phyloP scores from a whole-genome alignment of 2,797 vertebrate genomes.

The Steatocranus sp. region DNA sequence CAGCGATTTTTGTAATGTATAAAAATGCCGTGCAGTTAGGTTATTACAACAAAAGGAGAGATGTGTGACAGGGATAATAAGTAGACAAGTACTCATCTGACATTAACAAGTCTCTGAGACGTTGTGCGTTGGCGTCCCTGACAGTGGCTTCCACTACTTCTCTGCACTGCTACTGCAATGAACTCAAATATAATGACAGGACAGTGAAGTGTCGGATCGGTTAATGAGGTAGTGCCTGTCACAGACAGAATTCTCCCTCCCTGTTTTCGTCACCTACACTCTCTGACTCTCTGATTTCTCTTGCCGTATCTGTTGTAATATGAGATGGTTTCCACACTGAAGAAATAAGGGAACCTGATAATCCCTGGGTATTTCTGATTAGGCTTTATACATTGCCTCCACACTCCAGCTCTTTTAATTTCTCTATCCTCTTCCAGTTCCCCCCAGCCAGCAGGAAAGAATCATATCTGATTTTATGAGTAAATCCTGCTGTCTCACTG shows the following conservation, averaged over 20 bases:
- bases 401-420: background rate
- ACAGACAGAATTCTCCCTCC: background rate
- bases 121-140: background rate
- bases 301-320: background rate
- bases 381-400: background rate
- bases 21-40: background rate
- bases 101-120: conserved; percentile 2
- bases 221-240: conserved; percentile 33
- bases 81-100: background rate
- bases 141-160: background rate
- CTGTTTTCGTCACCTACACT: background rate
- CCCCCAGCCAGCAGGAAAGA: background rate
- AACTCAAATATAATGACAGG: conserved; percentile 12
- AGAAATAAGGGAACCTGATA: background rate
- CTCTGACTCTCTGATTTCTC: background rate
- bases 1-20: background rate
- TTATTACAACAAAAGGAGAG: background rate
- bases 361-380: background rate
- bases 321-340: background rate
- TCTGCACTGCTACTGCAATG: background rate
- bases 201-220: background rate
- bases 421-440: background rate
- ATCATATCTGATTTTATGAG: background rate
- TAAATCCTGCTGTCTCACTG: background rate
- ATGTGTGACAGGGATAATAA: background rate